Conservation (phyloP, 64 coral and sea anemone genomes). For the Acropora yongei region DNA sequence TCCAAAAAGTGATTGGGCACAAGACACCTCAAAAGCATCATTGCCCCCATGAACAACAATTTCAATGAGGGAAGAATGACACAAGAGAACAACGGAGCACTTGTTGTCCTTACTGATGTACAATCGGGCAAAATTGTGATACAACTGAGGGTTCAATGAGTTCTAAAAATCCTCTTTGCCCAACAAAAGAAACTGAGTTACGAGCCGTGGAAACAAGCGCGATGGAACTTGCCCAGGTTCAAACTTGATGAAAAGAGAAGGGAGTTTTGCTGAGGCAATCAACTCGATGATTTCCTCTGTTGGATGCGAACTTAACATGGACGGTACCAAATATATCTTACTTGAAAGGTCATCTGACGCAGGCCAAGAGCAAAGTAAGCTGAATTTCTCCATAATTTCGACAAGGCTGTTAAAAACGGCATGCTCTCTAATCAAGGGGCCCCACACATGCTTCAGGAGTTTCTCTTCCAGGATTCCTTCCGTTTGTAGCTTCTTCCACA, state of each 20-base stretch:
- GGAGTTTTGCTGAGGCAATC: not conserved
- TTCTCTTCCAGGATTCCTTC: conserved; percentile 17
- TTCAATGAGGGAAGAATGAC: not conserved
- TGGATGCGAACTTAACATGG: conserved; percentile 54
- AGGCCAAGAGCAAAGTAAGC: conserved; percentile 37
- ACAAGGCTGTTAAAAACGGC: not conserved
- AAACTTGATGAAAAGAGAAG: not conserved
- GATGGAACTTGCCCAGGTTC: not conserved
- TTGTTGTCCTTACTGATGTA: not conserved
- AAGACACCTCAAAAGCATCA: not conserved
- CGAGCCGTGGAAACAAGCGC: not conserved
- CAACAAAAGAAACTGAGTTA: not conserved
- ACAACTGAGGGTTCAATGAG: not conserved
- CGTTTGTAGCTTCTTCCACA: conserved; percentile 55
- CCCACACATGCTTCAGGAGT: conserved; percentile 55
- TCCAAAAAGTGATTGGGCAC: not conserved
- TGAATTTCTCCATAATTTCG: conserved; percentile 75
- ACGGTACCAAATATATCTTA: conserved; percentile 48
- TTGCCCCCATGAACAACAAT: not conserved
- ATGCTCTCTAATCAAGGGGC: not conserved
- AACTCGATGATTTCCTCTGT: not conserved
- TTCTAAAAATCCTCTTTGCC: not conserved
- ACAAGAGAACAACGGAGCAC: not conserved
- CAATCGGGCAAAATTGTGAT: not conserved
- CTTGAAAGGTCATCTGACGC: not conserved